A percentile compares a stretch with the other conserved stretches of the same genome.
These are phyloP conservation scores for Dilophus febrilis DNA, from an alignment of 2,888 invertebrate species.

Conservation along the genomic window DNA sequence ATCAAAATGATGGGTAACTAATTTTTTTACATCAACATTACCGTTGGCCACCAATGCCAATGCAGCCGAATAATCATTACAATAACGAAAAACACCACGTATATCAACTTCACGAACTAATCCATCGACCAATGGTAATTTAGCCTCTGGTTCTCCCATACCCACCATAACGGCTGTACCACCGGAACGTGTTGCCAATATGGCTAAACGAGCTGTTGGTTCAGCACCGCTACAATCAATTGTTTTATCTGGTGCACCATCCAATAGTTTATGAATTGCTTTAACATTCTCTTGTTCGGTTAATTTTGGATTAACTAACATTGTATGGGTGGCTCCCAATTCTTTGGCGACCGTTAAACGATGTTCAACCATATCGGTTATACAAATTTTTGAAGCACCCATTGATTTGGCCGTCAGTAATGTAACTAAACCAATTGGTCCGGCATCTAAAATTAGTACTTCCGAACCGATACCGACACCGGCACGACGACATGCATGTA, in stretches of 20 bases:
- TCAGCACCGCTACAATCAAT: slow-evolving; percentile 84
- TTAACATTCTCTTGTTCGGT: slow-evolving; percentile 40
- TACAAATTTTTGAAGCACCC: slow-evolving; percentile 62
- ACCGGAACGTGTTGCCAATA: slow-evolving; percentile 68
- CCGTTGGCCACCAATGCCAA: slow-evolving; percentile 61
- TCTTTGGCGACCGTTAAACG: slow-evolving; percentile 57
- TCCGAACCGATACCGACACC: slow-evolving; percentile 51
- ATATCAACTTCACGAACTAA: slow-evolving; percentile 78
- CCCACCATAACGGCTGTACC: slow-evolving; percentile 79
- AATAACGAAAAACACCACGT: slow-evolving; percentile 83
- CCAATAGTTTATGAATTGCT: slow-evolving; percentile 41
- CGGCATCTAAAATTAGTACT: slow-evolving; percentile 67
- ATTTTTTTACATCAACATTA: slow-evolving; percentile 57
- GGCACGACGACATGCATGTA: slow-evolving; percentile 81
- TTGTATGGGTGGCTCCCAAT: slow-evolving; percentile 56
- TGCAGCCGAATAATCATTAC: slow-evolving; percentile 70
- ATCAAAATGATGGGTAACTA: slow-evolving; percentile 68
- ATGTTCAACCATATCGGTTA: slow-evolving; percentile 40
- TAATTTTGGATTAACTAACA: slow-evolving; percentile 38
- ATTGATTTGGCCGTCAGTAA: slow-evolving; percentile 65
- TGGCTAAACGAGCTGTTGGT: slow-evolving; percentile 54
- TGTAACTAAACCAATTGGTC: slow-evolving; percentile 76
- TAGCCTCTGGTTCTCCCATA: slow-evolving; percentile 62
- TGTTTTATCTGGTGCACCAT: slow-evolving; percentile 48
- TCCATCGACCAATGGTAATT: slow-evolving; percentile 67